phyloP scores from a whole-genome alignment of 2,113 vertebrate genomes.

The Phylloscopus trochiloides region DNA sequence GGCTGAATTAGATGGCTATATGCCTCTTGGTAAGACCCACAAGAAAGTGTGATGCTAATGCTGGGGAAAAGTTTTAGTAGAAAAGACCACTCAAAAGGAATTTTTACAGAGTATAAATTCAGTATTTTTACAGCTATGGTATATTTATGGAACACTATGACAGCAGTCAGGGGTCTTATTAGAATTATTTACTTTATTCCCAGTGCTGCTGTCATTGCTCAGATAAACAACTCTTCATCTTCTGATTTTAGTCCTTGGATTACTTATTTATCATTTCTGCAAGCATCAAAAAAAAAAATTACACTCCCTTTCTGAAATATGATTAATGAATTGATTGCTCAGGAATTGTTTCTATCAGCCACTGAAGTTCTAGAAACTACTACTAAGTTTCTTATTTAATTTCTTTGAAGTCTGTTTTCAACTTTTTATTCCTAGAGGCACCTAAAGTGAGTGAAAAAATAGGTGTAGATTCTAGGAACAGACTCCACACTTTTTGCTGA shows the following conservation, averaged over 20 bases:
- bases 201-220: not conserved
- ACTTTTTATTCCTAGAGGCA: not conserved
- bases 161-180: not conserved
- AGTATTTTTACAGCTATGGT: not conserved
- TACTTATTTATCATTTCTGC: not conserved
- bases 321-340: not conserved
- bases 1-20: not conserved
- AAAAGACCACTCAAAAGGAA: not conserved
- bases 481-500: not conserved
- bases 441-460: not conserved
- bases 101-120: not conserved
- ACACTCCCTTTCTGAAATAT: not conserved
- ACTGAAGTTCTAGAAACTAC: not conserved
- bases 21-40: not conserved
- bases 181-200: not conserved
- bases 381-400: not conserved
- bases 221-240: not conserved
- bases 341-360: not conserved
- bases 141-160: not conserved
- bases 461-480: not conserved
- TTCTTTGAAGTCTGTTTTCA: not conserved
- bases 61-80: not conserved
- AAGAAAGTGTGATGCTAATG: not conserved
- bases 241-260: not conserved
- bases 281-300: not conserved